Conservation (phyloP, 1,140 invertebrate species). For the Scylla paramamosain region DNA sequence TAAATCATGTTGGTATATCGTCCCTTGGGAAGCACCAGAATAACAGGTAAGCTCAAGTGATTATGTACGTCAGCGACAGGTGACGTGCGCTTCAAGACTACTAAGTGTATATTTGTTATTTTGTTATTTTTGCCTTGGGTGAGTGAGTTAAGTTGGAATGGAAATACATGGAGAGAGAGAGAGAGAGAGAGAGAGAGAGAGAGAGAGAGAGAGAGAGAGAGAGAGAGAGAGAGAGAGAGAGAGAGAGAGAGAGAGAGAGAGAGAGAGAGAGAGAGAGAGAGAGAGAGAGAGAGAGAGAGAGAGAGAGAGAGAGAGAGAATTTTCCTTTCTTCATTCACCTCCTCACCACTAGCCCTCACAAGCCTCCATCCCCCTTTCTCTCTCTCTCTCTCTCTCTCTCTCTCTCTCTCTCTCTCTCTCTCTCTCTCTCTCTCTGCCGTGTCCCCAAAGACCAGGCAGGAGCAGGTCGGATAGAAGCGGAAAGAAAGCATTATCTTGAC, state of each 20-base stretch:
- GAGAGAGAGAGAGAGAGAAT: not conserved
- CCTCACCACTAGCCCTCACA: not conserved
- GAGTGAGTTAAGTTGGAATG: too few species aligned
- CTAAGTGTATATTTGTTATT: too few species aligned
- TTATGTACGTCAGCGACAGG: too few species aligned
- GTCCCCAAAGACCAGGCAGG: not conserved
- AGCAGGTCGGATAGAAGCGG: not conserved
- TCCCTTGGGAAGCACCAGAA: too few species aligned
- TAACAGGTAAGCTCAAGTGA: too few species aligned
- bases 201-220: too few species aligned
- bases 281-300: conserved; percentile 3
- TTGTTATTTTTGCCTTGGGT: too few species aligned
- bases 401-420: not conserved
- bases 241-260: not conserved
- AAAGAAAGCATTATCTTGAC: not conserved
- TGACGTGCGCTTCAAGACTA: too few species aligned
- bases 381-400: not conserved
- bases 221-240: not conserved
- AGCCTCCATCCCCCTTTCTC: not conserved
- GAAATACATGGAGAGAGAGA: too few species aligned
- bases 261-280: not conserved
- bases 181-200: too few species aligned
- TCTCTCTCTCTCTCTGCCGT: not conserved
- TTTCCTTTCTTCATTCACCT: not conserved
- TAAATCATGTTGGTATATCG: too few species aligned